Conservation (phyloP, 2,113 vertebrate species). For the Pholis gunnellus region DNA sequence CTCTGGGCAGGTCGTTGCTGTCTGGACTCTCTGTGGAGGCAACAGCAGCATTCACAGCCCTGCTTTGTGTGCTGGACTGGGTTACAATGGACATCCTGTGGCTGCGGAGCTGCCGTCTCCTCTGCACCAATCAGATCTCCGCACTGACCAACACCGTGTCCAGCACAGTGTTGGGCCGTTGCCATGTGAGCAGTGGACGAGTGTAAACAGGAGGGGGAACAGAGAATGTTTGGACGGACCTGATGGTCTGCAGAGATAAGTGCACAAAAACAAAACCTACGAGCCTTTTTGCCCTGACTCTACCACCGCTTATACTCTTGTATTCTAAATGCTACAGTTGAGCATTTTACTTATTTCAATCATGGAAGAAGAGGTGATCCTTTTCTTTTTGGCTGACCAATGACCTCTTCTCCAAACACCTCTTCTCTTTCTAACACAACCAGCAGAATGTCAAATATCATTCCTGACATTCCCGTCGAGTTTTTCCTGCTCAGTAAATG, state of each 20-base stretch:
- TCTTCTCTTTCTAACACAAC: background rate
- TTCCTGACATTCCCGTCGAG: conserved; percentile 31
- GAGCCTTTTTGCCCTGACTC: background rate
- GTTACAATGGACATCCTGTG: conserved; percentile 67
- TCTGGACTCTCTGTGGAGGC: conserved; percentile 6
- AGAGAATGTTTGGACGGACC: conserved; percentile 47
- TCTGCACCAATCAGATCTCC: conserved; percentile 49
- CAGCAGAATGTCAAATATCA: conserved; percentile 10
- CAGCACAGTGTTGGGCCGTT: conserved; percentile 42
- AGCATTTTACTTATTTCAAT: background rate
- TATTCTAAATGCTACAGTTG: background rate
- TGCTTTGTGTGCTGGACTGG: conserved; percentile 24
- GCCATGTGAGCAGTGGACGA: conserved; percentile 40
- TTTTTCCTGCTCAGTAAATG: background rate
- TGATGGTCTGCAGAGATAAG: conserved; percentile 43
- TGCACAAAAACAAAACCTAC: background rate
- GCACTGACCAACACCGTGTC: conserved; percentile 30
- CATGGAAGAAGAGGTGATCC: background rate
- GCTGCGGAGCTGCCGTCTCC: conserved; percentile 24
- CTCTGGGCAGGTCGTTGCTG: conserved; percentile 10
- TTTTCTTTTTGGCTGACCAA: background rate
- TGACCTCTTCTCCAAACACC: background rate
- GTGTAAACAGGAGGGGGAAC: conserved; percentile 55
- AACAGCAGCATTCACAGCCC: conserved; percentile 23
- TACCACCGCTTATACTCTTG: too few species aligned